These are phyloP conservation scores for Abrostola triplasia DNA, from an alignment of 2,888 invertebrate genomes.

Conservation along the genomic window DNA sequence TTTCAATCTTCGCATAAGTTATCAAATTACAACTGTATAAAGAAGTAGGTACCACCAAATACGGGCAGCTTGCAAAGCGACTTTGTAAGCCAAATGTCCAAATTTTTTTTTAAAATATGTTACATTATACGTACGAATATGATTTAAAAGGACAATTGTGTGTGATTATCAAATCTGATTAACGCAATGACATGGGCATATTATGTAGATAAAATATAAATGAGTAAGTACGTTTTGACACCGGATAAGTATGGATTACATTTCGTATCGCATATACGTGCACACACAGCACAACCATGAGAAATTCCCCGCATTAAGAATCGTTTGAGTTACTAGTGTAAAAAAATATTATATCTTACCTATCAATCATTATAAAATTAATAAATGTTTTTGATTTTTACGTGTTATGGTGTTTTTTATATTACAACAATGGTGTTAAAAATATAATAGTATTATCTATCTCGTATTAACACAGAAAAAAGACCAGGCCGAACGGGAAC, in stretches of 20 bases:
- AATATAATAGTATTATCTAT: neutral
- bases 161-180: neutral
- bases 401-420: too few relatives aligned
- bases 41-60: neutral
- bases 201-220: neutral
- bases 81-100: neutral
- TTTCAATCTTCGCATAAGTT: conserved; percentile 7
- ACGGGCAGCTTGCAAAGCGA: neutral
- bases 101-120: too few relatives aligned
- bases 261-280: conserved; percentile 11
- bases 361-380: too few relatives aligned
- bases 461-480: conserved; percentile 19
- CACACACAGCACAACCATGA: neutral
- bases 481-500: conserved; percentile 41
- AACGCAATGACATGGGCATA: neutral
- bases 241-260: conserved; percentile 8
- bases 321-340: conserved; percentile 6
- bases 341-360: neutral
- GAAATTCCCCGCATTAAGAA: conserved; percentile 4
- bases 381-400: too few relatives aligned
- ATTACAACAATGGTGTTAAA: too few relatives aligned
- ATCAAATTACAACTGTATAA: neutral
- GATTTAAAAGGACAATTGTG: too few relatives aligned
- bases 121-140: too few relatives aligned
- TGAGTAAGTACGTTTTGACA: conserved; percentile 3